Conservation (phyloP, 1,140 invertebrate genomes). For the Drosophila nigrodunni region DNA sequence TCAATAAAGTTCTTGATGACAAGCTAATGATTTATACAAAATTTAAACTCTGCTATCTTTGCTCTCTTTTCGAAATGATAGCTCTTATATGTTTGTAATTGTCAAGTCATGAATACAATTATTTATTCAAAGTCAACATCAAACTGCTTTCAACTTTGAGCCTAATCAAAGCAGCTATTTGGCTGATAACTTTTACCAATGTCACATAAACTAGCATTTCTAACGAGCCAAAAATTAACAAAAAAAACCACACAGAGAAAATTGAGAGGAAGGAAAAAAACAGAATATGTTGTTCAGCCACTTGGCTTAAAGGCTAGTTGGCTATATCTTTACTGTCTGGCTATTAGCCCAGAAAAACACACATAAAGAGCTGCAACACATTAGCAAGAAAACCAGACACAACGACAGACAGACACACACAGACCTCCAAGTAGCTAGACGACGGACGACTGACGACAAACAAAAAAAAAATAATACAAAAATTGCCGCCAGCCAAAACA, state of each 20-base stretch:
- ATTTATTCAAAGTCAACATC: background rate
- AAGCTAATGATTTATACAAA: too few species aligned
- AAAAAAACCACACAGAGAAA: conserved; percentile 5
- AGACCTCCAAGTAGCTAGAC: conserved; percentile 76
- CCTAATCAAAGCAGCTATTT: conserved; percentile 35
- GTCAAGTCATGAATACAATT: background rate
- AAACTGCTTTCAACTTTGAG: conserved; percentile 3
- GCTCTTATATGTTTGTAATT: too few species aligned
- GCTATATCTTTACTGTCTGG: conserved; percentile 10
- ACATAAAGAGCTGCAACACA: conserved; percentile 64
- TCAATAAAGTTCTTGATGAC: too few species aligned
- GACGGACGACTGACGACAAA: conserved; percentile 50
- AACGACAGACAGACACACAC: background rate
- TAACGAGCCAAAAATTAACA: conserved; percentile 67
- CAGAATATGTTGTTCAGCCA: conserved; percentile 41
- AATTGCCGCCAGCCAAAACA: conserved; percentile 63
- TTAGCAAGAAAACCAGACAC: conserved; percentile 52
- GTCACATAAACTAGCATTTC: conserved; percentile 51
- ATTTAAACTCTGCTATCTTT: background rate
- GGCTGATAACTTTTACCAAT: conserved; percentile 45
- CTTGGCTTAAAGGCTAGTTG: conserved; percentile 32
- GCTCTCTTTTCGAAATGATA: background rate
- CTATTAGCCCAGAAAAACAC: conserved; percentile 79
- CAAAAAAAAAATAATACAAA: conserved; percentile 47
- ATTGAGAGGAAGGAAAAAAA: conserved; percentile 9